A percentile compares a stretch with the other conserved stretches of the same genome.
These are phyloP conservation scores for Danio albolineatus DNA, from an alignment of 2,797 vertebrate species.

Conservation along the genomic window DNA sequence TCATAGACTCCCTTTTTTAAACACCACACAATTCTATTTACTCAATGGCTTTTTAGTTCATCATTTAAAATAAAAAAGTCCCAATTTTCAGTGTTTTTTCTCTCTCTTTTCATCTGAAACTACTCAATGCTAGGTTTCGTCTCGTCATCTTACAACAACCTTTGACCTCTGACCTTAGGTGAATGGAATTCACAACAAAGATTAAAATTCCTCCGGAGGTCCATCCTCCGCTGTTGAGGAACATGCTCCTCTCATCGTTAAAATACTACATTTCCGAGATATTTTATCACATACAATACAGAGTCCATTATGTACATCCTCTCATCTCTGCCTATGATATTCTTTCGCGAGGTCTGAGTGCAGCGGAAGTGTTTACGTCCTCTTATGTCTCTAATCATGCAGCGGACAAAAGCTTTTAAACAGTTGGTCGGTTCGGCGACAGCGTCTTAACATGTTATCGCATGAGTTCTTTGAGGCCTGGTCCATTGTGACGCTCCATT, in stretches of 20 bases:
- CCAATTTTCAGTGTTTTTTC: constrained; percentile 65
- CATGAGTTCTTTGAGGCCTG: constrained; percentile 67
- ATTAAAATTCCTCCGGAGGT: constrained; percentile 78
- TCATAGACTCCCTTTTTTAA: constrained; percentile 80
- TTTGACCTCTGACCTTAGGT: constrained; percentile 70
- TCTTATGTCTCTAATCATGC: constrained; percentile 76
- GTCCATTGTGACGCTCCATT: constrained; percentile 63
- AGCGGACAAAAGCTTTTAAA: constrained; percentile 70
- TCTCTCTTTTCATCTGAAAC: constrained; percentile 66
- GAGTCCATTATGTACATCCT: constrained; percentile 82
- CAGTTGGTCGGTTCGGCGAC: constrained; percentile 73
- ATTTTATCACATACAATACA: constrained; percentile 84
- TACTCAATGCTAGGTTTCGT: constrained; percentile 61
- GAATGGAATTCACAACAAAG: constrained; percentile 81
- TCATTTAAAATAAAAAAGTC: constrained; percentile 66
- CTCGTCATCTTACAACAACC: constrained; percentile 66
- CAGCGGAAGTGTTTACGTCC: constrained; percentile 49
- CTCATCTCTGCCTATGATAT: constrained; percentile 63
- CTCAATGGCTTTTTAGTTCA: constrained; percentile 82
- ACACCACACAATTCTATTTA: constrained; percentile 84
- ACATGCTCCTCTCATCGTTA: constrained; percentile 82
- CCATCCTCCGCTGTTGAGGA: constrained; percentile 68
- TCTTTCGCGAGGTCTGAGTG: constrained; percentile 40
- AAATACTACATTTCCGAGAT: constrained; percentile 75
- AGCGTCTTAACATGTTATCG: constrained; percentile 66